Evolutionary conservation across 2,888 invertebrate genomes (phyloP).

Genomic region (Heteropelma amictum): DNA sequence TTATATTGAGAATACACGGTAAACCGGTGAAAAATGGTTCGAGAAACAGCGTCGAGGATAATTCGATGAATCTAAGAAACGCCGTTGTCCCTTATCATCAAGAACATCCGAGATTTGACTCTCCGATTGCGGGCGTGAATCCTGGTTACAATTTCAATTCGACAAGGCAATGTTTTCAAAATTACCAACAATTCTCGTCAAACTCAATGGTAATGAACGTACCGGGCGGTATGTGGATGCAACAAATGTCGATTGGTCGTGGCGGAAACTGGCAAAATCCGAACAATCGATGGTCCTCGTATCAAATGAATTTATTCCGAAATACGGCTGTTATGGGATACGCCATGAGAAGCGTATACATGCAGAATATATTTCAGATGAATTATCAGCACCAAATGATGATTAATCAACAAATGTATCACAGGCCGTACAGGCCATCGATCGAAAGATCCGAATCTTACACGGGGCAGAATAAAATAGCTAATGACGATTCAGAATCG

Average conservation of each 20-base stretch:
- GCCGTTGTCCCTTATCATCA: conserved; percentile 22
- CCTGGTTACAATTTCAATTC: neutral
- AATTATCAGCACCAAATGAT: conserved; percentile 52
- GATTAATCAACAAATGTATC: conserved; percentile 18
- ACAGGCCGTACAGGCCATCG: conserved; percentile 22
- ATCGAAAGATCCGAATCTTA: conserved; percentile 2
- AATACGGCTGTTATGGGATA: conserved; percentile 37
- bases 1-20: neutral
- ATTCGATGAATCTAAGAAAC: conserved; percentile 19
- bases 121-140: neutral
- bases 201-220: conserved; percentile 15
- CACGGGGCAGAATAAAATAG: neutral
- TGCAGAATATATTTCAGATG: conserved; percentile 57
- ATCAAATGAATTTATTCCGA: conserved; percentile 48
- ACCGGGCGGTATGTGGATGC: conserved; percentile 22
- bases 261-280: conserved; percentile 32
- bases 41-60: neutral
- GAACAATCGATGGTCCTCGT: conserved; percentile 43
- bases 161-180: neutral
- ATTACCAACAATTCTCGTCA: neutral
- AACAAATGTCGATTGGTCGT: conserved; percentile 25
- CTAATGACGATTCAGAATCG: neutral
- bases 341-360: conserved; percentile 46
- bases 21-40: conserved; percentile 4
- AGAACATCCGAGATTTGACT: conserved; percentile 22